Conservation (phyloP, 1,140 invertebrate species). For the Nebria ingens region DNA sequence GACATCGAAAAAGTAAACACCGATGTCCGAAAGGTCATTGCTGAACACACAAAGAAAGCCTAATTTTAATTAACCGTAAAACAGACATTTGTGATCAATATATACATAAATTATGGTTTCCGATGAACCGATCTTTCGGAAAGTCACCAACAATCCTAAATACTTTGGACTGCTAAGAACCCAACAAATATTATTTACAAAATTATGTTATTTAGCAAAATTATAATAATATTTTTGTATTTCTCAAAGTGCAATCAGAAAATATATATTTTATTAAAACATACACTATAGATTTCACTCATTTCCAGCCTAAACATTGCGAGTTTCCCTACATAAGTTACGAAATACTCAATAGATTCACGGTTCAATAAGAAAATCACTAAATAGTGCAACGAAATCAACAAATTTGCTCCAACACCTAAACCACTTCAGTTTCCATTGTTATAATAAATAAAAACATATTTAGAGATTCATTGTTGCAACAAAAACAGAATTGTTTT, state of each 20-base stretch:
- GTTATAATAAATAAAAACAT: no score
- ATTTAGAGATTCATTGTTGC: no score
- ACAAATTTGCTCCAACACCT: no score
- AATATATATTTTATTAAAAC: no score
- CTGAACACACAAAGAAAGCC: conserved; percentile 11
- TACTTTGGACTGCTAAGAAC: conserved; percentile 5
- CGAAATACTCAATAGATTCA: no score
- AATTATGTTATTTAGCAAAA: neutral
- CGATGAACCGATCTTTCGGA: conserved; percentile 12
- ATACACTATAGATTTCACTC: neutral
- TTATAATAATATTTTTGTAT: neutral
- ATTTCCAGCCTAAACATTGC: no score
- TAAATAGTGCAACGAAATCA: no score
- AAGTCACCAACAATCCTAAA: no score
- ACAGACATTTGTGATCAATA: conserved; percentile 7
- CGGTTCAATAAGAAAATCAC: no score
- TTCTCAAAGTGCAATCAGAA: neutral
- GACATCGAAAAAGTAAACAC: conserved; percentile 13
- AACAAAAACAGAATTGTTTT: no score
- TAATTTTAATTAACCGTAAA: conserved; percentile 1
- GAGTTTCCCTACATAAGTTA: no score
- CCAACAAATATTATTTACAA: neutral
- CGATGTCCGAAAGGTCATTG: conserved; percentile 13
- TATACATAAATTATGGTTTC: conserved; percentile 10
- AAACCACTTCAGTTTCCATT: no score